phyloP scores from a whole-genome alignment of 2,113 vertebrate species.

The Callospermophilus lateralis region DNA sequence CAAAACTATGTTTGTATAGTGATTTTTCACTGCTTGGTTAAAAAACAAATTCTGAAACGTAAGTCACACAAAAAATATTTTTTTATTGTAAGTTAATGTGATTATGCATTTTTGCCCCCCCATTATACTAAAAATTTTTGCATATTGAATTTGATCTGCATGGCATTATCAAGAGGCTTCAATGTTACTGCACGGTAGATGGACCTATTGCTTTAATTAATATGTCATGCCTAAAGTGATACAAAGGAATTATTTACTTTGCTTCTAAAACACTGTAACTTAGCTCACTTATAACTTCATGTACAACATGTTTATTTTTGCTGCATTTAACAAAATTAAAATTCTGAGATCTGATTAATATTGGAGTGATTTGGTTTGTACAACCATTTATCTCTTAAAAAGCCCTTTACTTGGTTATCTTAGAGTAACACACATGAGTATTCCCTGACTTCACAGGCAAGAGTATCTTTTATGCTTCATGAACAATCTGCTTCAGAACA shows the following conservation, averaged over 20 bases:
- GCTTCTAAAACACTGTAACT: slow-evolving; percentile 77
- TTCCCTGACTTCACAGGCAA: slow-evolving; percentile 59
- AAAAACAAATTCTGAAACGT: slow-evolving; percentile 69
- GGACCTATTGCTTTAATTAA: slow-evolving; percentile 61
- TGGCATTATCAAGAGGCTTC: slow-evolving; percentile 67
- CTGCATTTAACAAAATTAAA: slow-evolving; percentile 60
- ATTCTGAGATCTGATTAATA: neutral
- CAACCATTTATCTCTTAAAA: slow-evolving; percentile 27
- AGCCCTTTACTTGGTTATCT: slow-evolving; percentile 62
- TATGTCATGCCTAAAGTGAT: slow-evolving; percentile 63
- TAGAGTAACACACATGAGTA: neutral
- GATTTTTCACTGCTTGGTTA: slow-evolving; percentile 71
- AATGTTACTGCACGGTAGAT: neutral
- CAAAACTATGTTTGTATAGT: slow-evolving; percentile 40
- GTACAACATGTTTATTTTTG: slow-evolving; percentile 31
- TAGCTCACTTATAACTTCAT: slow-evolving; percentile 63
- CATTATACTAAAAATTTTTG: neutral
- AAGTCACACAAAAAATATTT: slow-evolving; percentile 50
- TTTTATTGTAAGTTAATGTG: slow-evolving; percentile 67
- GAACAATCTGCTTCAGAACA: slow-evolving; percentile 65
- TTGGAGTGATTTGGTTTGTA: slow-evolving; percentile 46
- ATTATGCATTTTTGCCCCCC: neutral
- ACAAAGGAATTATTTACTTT: slow-evolving; percentile 75
- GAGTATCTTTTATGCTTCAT: slow-evolving; percentile 61
- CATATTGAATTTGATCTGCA: neutral